Conservation (phyloP, 2,888 invertebrate species). For the Drosophila nigritarsus region DNA sequence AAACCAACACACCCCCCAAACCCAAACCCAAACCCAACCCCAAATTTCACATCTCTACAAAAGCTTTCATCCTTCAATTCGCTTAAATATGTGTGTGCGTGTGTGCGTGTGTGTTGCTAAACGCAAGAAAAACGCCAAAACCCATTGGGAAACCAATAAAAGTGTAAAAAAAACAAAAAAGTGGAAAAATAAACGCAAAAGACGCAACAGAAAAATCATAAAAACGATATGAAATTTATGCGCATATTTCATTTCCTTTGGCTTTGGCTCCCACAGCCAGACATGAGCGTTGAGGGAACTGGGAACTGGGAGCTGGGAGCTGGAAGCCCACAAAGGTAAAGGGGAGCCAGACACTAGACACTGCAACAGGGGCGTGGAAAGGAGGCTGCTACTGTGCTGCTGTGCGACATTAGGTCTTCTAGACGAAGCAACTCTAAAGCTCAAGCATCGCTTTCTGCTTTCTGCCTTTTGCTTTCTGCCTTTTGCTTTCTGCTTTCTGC, state of each 20-base stretch:
- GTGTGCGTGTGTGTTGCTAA: conserved; percentile 28
- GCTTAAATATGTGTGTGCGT: conserved; percentile 22
- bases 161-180: conserved; percentile 52
- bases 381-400: not conserved
- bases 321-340: conserved; percentile 18
- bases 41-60: not conserved
- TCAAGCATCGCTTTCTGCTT: conserved; percentile 17
- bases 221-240: conserved; percentile 80
- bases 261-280: conserved; percentile 29
- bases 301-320: not conserved
- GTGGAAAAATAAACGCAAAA: conserved; percentile 30
- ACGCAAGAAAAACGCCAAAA: conserved; percentile 43
- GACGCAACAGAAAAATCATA: conserved; percentile 72
- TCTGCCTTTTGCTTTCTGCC: too few relatives aligned
- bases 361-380: not conserved
- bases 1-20: not conserved
- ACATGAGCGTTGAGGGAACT: conserved; percentile 4
- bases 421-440: conserved; percentile 17
- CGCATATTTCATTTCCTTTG: conserved; percentile 78
- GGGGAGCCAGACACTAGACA: not conserved
- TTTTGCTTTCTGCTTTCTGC: too few relatives aligned
- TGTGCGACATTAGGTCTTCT: conserved; percentile 10
- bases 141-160: conserved; percentile 73
- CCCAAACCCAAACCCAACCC: not conserved
- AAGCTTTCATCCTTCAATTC: conserved; percentile 30